These are phyloP conservation scores for Glandiceps talaboti DNA, from an alignment of 53 echinoderm and acorn worm species.

Conservation along the genomic window DNA sequence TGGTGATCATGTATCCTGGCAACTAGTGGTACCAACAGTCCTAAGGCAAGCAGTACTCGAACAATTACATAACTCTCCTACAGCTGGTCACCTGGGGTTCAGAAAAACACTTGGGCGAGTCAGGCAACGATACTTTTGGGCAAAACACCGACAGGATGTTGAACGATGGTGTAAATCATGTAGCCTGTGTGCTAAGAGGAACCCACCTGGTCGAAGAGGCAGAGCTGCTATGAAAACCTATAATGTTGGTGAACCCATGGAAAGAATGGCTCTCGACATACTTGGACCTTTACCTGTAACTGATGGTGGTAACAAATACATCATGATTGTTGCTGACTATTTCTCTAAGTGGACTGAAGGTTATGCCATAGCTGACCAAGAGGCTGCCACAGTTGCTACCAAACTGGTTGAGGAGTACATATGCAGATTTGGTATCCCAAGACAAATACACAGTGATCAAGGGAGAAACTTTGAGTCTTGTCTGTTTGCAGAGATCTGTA, in stretches of 20 bases:
- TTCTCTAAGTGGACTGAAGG: slow-evolving; percentile 38
- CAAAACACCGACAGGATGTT: slow-evolving; percentile 29
- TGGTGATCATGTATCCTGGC: slow-evolving; percentile 10
- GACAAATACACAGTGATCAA: slow-evolving; percentile 19
- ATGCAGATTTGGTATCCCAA: slow-evolving; percentile 34
- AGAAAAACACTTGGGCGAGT: slow-evolving; percentile 29
- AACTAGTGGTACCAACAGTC: slow-evolving; percentile 23
- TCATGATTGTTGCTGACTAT: slow-evolving; percentile 25
- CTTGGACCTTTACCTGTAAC: slow-evolving; percentile 20
- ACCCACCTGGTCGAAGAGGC: slow-evolving; percentile 14
- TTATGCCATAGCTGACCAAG: slow-evolving; percentile 16
- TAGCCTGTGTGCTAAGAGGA: slow-evolving; percentile 21
- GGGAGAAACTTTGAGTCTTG: slow-evolving; percentile 19
- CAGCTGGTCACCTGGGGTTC: slow-evolving; percentile 44
- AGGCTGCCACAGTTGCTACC: slow-evolving; percentile 17
- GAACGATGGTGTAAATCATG: slow-evolving; percentile 21
- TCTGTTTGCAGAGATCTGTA: slow-evolving; percentile 21
- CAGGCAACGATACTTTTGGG: slow-evolving; percentile 25
- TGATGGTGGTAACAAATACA: slow-evolving; percentile 16
- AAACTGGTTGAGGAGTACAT: slow-evolving; percentile 30
- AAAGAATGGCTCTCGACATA: slow-evolving; percentile 26
- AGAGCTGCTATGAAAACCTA: slow-evolving; percentile 30
- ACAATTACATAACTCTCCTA: slow-evolving; percentile 27
- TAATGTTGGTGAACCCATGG: slow-evolving; percentile 16
- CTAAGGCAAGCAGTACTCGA: slow-evolving; percentile 6